Conservation (phyloP, 1,140 invertebrate genomes). For the Laupala kohalensis region DNA sequence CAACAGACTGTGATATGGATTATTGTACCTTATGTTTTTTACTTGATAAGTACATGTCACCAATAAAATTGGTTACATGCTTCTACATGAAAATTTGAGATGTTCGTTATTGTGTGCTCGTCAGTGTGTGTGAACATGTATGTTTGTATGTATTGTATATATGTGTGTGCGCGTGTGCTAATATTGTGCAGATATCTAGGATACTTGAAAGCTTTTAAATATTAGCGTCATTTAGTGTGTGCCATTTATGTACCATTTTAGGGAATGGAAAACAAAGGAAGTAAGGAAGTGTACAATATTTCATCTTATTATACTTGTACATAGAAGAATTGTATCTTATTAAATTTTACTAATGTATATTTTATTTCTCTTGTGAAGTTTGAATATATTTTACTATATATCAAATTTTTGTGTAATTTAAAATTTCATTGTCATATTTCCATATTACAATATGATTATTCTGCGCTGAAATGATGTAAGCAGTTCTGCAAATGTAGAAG, state of each 20-base stretch:
- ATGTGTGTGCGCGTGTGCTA: too few species aligned
- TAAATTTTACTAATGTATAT: not conserved
- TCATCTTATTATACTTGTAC: not conserved
- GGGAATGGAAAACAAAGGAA: not conserved
- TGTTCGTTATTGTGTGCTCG: not conserved
- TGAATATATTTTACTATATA: not conserved
- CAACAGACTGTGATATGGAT: not conserved
- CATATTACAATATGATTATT: too few species aligned
- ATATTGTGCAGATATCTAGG: too few species aligned
- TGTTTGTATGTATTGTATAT: not conserved
- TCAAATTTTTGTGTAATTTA: too few species aligned
- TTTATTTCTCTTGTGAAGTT: not conserved
- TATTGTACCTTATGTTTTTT: not conserved
- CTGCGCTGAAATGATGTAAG: too few species aligned
- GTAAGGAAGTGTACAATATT: not conserved
- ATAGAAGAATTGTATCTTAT: not conserved
- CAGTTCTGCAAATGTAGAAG: too few species aligned
- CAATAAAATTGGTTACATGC: not conserved
- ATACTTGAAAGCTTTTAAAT: not conserved
- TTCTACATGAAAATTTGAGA: not conserved
- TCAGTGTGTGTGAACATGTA: not conserved
- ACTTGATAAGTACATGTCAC: not conserved
- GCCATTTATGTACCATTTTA: not conserved
- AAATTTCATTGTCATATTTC: too few species aligned
- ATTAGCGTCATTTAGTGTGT: not conserved